Base-by-base conservation (phyloP, 2,113 vertebrate genomes). In the Callipepla squamata region DNA sequence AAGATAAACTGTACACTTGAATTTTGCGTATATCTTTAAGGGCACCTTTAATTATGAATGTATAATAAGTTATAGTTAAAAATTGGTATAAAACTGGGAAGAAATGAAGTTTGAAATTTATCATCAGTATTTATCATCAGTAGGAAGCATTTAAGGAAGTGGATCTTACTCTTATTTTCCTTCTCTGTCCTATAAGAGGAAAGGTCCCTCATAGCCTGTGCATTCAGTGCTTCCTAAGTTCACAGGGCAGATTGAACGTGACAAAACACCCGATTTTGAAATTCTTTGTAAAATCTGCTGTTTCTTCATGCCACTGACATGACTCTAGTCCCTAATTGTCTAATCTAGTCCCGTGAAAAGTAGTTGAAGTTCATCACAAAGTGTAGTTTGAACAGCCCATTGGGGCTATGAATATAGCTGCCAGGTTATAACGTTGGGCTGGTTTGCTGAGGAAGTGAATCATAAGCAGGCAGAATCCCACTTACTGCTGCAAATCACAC, bases 401-500 rank as follows among this genome's bases (percentile, higher is more conserved):
- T 38, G 36, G 51, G 23, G 21, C 59, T 48, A 23, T 34, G 67
- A 55, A 36, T 45, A 63, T 18, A 44, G 48, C 42, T 69, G 48
- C 32, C 44, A 34, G 17, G 13, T 75, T 84, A 32, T 48, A 74
- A 40, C 7, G 8, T 5, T 62, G 34, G 44, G 6, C 57, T 77
- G 44, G 50, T 91, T 65, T 70, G 13, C 40, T 48, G 53, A 47
- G 23, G 7, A 83, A 87, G 72, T 28, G 2, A 63, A 58, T 89
- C 1, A 1, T 78, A 36, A 75, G 85, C 75, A 32, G n/a, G 22
- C 88, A 84, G 53, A 83, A 84, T 72, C 44, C 30, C 40, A 26
- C 85, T 74, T 88, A 55, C 75, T 88, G 44, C 58, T 93, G 30
- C n/a, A 90, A 83, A 84, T 94, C 77, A 28, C 67, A 45, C 34